phyloP scores from a whole-genome alignment of 2,888 invertebrate genomes.

The Ectemnius lituratus region DNA sequence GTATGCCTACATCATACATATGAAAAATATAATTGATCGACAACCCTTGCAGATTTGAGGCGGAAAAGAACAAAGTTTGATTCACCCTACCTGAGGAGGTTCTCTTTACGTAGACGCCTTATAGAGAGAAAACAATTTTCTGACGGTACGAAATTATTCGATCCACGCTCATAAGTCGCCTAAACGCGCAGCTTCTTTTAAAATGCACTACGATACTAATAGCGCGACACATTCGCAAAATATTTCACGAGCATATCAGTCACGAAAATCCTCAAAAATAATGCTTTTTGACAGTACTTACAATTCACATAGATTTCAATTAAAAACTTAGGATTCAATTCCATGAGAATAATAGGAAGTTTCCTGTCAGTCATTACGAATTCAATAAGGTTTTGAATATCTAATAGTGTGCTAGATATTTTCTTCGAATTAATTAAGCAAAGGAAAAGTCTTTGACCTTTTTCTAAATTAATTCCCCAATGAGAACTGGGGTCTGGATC shows the following conservation, averaged over 20 bases:
- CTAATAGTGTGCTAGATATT: too few species aligned
- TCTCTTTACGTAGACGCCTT: constrained; percentile 72
- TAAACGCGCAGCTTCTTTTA: constrained; percentile 45
- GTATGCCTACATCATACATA: background rate
- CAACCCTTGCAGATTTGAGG: constrained; percentile 71
- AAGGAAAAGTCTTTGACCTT: background rate
- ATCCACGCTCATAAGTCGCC: constrained; percentile 52
- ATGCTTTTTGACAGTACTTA: constrained; percentile 51
- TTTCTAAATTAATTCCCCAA: background rate
- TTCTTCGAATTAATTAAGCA: background rate
- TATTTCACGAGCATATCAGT: constrained; percentile 26
- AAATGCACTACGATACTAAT: constrained; percentile 38
- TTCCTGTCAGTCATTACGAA: too few species aligned
- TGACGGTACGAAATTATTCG: constrained; percentile 69
- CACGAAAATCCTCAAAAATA: constrained; percentile 60
- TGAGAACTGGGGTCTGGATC: constrained; percentile 6
- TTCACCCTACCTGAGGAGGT: constrained; percentile 70
- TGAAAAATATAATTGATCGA: constrained; percentile 20
- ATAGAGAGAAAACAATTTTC: constrained; percentile 73
- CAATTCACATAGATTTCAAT: too few species aligned
- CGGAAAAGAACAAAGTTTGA: constrained; percentile 76
- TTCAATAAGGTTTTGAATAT: too few species aligned
- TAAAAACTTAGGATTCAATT: too few species aligned
- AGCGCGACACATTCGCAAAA: constrained; percentile 14
- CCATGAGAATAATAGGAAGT: too few species aligned